A percentile compares a stretch with the other conserved stretches of the same genome.
Conservation (phyloP, 2,888 invertebrate species). For the Thymelicus sylvestris region DNA sequence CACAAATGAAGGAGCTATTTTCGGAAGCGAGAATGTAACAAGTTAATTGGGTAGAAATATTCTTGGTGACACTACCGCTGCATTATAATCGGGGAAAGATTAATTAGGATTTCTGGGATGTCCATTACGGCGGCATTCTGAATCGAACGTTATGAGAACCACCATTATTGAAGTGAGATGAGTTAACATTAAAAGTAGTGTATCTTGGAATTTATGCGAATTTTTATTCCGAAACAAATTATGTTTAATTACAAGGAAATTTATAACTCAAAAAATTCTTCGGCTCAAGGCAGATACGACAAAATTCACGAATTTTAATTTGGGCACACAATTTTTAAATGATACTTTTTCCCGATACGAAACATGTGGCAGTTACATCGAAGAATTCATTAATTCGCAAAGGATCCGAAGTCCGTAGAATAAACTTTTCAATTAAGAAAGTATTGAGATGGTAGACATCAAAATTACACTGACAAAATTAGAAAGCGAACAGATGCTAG, state of each 20-base stretch:
- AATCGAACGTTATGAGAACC: conserved; percentile 36
- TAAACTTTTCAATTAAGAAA: too few relatives aligned
- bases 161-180: conserved; percentile 32
- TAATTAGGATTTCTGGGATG: conserved; percentile 60
- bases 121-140: conserved; percentile 40
- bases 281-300: conserved; percentile 55
- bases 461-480: too few relatives aligned
- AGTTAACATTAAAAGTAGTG: conserved; percentile 26
- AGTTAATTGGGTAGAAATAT: conserved; percentile 81
- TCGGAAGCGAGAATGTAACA: conserved; percentile 82
- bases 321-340: conserved; percentile 64
- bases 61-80: conserved; percentile 65
- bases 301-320: conserved; percentile 79
- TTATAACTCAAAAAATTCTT: conserved; percentile 55
- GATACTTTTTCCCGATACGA: conserved; percentile 69
- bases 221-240: conserved; percentile 60
- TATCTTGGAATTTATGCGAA: conserved; percentile 43
- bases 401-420: conserved; percentile 9
- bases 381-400: conserved; percentile 33
- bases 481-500: too few relatives aligned
- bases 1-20: conserved; percentile 64
- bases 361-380: conserved; percentile 48
- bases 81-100: conserved; percentile 65
- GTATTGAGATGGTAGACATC: too few relatives aligned
- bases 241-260: conserved; percentile 64